A percentile compares a stretch with the other conserved stretches of the same genome.
These are phyloP conservation scores for Anniella stebbinsi DNA, from an alignment of 2,797 vertebrate species.

Conservation along the genomic window DNA sequence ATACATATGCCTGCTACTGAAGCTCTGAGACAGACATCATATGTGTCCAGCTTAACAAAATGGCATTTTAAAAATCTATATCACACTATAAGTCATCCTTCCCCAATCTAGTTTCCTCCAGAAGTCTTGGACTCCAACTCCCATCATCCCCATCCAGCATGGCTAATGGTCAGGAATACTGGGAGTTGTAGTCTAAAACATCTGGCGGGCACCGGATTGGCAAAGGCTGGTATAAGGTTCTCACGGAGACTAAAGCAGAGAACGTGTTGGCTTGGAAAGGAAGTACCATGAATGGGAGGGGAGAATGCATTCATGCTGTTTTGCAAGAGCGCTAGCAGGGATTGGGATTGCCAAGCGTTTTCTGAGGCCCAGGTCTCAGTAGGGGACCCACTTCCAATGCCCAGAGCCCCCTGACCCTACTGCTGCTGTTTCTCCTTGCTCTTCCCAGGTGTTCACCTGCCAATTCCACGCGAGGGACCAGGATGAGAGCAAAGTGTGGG, in stretches of 20 bases:
- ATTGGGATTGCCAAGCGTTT: background rate
- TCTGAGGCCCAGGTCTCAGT: background rate
- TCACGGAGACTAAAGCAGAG: background rate
- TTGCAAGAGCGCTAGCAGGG: background rate
- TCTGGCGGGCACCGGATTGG: no score
- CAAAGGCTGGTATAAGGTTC: no score
- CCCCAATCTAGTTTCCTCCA: no score
- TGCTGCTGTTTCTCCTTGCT: background rate
- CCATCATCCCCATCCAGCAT: no score
- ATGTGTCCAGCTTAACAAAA: background rate
- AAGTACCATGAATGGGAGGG: background rate
- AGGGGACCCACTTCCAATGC: background rate
- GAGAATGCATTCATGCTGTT: background rate
- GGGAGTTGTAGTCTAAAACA: no score
- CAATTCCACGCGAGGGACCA: background rate
- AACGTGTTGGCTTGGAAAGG: background rate
- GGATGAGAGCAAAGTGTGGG: background rate
- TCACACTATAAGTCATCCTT: background rate
- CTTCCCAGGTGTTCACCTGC: background rate
- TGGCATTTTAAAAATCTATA: background rate
- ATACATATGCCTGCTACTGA: background rate
- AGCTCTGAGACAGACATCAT: background rate
- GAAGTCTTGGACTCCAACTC: no score
- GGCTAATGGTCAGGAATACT: no score
- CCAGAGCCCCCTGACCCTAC: no score